Evolutionary conservation across 2,888 invertebrate species (phyloP).

Genomic region (Carabus problematicus): DNA sequence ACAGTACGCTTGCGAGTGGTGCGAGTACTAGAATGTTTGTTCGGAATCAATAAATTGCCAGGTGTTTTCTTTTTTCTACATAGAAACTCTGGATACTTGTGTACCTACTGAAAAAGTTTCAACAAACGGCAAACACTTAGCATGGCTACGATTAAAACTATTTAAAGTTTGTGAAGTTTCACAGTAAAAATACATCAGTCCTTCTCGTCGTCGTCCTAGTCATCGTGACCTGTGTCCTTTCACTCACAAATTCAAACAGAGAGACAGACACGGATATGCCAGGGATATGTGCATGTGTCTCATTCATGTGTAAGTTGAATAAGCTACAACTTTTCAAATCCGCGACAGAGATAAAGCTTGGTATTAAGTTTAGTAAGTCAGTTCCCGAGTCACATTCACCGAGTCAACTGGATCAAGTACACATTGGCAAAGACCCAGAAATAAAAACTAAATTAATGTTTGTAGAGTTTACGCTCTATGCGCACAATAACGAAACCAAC

Average conservation of each 20-base stretch:
- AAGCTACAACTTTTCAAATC: background rate
- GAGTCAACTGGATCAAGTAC: slow-evolving; percentile 29
- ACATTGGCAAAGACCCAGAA: slow-evolving; percentile 36
- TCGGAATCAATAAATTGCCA: slow-evolving; percentile 1
- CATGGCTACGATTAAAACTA: background rate
- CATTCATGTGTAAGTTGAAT: slow-evolving; percentile 11
- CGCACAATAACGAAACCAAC: slow-evolving; percentile 18
- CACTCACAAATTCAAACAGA: too few species aligned
- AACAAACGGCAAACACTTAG: background rate
- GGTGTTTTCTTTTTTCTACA: too few species aligned
- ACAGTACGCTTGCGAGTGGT: too few species aligned
- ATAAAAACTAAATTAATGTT: slow-evolving; percentile 38
- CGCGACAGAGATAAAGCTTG: slow-evolving; percentile 24
- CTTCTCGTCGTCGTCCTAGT: too few species aligned
- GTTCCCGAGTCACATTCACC: slow-evolving; percentile 24
- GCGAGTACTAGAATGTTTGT: background rate
- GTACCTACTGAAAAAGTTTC: too few species aligned
- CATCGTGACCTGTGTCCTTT: too few species aligned
- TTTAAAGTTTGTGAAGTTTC: background rate
- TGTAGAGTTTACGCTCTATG: slow-evolving; percentile 31
- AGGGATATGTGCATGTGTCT: background rate
- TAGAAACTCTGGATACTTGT: too few species aligned
- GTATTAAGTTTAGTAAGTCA: slow-evolving; percentile 38
- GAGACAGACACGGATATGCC: too few species aligned
- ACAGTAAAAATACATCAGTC: too few species aligned